Base-by-base conservation (phyloP, 92 coral and sea anemone genomes). In the Metridium senile region DNA sequence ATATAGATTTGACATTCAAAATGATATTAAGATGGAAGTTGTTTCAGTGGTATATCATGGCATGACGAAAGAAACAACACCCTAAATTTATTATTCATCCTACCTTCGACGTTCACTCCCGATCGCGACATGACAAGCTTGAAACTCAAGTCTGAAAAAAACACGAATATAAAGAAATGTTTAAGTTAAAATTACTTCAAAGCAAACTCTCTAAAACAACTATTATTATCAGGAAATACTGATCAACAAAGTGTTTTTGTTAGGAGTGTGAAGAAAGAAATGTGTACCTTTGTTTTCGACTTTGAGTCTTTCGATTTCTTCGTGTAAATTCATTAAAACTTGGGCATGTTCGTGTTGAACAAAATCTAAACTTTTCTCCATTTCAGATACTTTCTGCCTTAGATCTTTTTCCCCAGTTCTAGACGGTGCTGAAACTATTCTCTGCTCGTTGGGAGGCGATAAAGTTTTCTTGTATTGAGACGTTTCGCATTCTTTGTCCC, bases 371-470 rank as follows among this genome's bases (percentile, higher is more conserved):
- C 92, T 87, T 25, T 96, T 96, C 67, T 90, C 91, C 84, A 96
- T 74, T 34, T 92, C 89, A 4, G 83, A 57, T 11, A 85, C 79
- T 46, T 81, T 96, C 35, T 91, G 86, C 20, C 76, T 66, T 65
- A 83, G 75, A 62, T 86, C 89, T 43, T 82, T 76, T 30, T 85
- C 93, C 28, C 81, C 87, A 26, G 82, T 88, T 52, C 81, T 81
- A 58, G 79, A 87, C 10, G 97, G 99, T 0, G 99, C 99, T 53
- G 99, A 96, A 0, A 90, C 99, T 19, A 93, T 87, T 67, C 99
- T 82, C 43, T 58, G 78, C 33, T 56, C 62, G 33, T 61, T 81
- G 18, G 80, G 72, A 13, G 88, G 53, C 68, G 70, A 71, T 75
- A 81, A 73, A 49, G 66, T 79, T 59, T 56, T 80, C 26, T 63